Conservation (phyloP, 2,888 invertebrate genomes). For the Drosophila kuntzei region DNA sequence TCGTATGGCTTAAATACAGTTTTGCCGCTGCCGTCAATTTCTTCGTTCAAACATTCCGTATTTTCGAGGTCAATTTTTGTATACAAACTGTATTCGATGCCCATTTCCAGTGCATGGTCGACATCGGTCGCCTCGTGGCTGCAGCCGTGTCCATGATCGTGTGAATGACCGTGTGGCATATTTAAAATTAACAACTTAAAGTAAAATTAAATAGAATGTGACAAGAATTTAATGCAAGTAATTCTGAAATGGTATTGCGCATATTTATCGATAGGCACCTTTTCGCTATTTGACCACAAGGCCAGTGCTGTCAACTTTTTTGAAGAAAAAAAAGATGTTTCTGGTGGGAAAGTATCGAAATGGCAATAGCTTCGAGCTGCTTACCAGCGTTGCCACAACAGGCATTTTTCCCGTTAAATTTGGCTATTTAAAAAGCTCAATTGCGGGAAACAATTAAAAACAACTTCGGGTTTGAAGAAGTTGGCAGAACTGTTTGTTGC, state of each 20-base stretch:
- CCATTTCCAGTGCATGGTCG: conserved; percentile 84
- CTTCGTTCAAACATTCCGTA: conserved; percentile 96
- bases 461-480: too few relatives aligned
- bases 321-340: too few relatives aligned
- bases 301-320: too few relatives aligned
- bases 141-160: conserved; percentile 82
- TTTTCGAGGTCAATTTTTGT: conserved; percentile 95
- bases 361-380: too few relatives aligned
- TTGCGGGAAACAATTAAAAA: too few relatives aligned
- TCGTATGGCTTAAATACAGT: conserved; percentile 97
- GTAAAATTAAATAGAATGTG: conserved; percentile 23
- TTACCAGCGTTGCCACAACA: too few relatives aligned
- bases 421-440: too few relatives aligned
- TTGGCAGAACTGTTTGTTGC: too few relatives aligned
- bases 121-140: conserved; percentile 84
- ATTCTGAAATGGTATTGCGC: conserved; percentile 30
- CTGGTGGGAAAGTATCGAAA: too few relatives aligned
- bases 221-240: conserved; percentile 56
- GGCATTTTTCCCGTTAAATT: too few relatives aligned
- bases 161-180: conserved; percentile 85
- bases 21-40: conserved; percentile 93
- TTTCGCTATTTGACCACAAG: conserved; percentile 8
- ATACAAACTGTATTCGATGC: conserved; percentile 89
- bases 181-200: conserved; percentile 22
- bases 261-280: conserved; percentile 28